Evolutionary conservation across 2,113 vertebrate species (phyloP), one percentile per base, ranked within the genome.

Genomic region (Sturnus vulgaris): DNA sequence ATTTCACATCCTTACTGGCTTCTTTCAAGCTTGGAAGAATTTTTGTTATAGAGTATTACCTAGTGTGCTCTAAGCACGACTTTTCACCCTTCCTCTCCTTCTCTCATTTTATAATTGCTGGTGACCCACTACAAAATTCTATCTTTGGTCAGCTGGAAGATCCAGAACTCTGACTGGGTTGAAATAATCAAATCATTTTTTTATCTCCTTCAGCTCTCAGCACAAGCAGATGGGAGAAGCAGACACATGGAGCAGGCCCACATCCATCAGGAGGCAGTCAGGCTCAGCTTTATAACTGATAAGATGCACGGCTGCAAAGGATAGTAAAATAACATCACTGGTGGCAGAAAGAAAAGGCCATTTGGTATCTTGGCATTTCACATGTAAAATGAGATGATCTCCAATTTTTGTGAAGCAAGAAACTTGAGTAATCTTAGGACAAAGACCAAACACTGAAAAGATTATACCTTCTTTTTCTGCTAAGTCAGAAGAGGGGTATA

Each of bases 401-500:
- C 70, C 2, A 23, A 33, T 52, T 88, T 92, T 81, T 14, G 8
- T 37, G 31, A 88, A 68, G 37, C 18, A 83, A 86, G 81, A 84
- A 53, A 19, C 37, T 60, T 59, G 49, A 90, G 56, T 69, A 92
- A 92, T 78, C 77, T 83, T 76, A 75, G 69, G 82, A 93, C 60
- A 71, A 83, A 56, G 71, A 49, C 79, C 88, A 90, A 90, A 73
- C 53, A 60, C 57, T 16, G 5, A 72, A 85, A 68, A 90, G 56
- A n/a, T n/a, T n/a, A n/a, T 90, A 76, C 64, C 40, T 83, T 81
- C 35, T 75, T 90, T 91, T 94, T 83, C 64, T 88, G 82, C 82
- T 86, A 83, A 90, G 68, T 93, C 90, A 78, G 82, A 47, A 31
- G 33, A 87, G 79, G 61, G 20, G 6, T 37, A 20, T 49, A 78